Evolutionary conservation across 2,113 vertebrate genomes (phyloP).

Genomic region (Oceanites oceanicus): DNA sequence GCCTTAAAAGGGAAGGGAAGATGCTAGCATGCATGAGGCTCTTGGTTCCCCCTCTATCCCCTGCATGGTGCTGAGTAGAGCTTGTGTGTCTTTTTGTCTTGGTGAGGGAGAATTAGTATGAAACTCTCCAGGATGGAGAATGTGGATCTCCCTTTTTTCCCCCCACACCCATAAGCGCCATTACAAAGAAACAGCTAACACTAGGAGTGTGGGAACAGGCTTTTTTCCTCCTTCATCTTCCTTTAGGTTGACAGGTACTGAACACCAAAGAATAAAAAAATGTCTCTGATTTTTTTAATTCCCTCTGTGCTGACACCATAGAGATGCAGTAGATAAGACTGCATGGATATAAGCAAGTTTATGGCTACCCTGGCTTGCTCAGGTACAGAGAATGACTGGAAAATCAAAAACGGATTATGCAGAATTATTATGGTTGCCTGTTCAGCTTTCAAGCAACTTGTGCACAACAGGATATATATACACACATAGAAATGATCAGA

Average conservation of each 20-base stretch:
- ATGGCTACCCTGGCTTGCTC: background rate
- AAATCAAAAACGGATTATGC: background rate
- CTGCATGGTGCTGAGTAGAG: background rate
- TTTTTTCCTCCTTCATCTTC: background rate
- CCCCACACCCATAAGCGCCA: background rate
- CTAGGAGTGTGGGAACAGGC: background rate
- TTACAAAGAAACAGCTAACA: background rate
- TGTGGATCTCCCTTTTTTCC: background rate
- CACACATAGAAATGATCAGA: background rate
- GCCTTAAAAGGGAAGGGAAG: background rate
- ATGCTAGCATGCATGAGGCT: background rate
- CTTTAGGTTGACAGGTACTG: background rate
- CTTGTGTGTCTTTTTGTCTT: background rate
- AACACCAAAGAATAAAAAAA: background rate
- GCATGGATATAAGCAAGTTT: background rate
- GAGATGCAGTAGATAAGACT: background rate
- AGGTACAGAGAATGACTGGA: background rate
- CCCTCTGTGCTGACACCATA: background rate
- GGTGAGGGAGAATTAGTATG: background rate
- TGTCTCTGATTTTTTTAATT: background rate
- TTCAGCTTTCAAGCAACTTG: background rate
- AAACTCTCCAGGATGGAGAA: background rate
- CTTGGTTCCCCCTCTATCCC: rapidly evolving
- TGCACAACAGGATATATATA: background rate
- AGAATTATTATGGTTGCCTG: background rate